Evolutionary conservation across 1,140 invertebrate genomes (phyloP), one percentile per base, ranked within the genome.

Genomic region (Phthorimaea operculella): DNA sequence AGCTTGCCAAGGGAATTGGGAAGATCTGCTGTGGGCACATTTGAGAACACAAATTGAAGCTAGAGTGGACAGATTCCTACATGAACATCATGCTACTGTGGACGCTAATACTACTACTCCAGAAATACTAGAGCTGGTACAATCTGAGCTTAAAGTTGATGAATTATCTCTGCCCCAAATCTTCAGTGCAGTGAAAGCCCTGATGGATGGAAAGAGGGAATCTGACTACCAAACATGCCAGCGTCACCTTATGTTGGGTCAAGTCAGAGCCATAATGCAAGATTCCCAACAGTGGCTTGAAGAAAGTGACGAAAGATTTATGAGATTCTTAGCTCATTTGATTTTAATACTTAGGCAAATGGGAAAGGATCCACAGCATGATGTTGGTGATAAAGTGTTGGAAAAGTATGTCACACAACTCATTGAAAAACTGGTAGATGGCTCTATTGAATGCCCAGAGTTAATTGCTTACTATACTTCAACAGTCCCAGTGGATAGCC

Each of bases 11-110:
- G 85, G 87, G 9, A 91, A 89, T 12, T 98, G 96, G 96, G 91
- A 95, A 72, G 97, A 99, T 83, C 87, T 92, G 54, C 79, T 98
- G 10, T 98, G 96, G 96, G 94, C 94, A 9, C 92, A 96, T 74
- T 87, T 96, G 59, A 92, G 91, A 68, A 89, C 91, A 0, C 89
- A 95, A 63, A 90, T 98, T 56, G 96, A 98, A 77, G 89, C 93
- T 12, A 87, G 90, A 59, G 94, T 98, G 1, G 96, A 98, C 69
- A 86, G 88, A 58, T 90, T 93, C 77, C 73, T 94, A 12, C 82
- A 91, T 63, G 85, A 87, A 64, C 84, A 86, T 59, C 74, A 85
- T 72, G 58, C 67, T 11, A 81, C 84, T 33, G 76, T 72, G 16
- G 76, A 84, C 88, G 86, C 76, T 76, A 88, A 86, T 73, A 89